These are phyloP conservation scores for Leucania comma DNA, from an alignment of 2,888 invertebrate genomes.

Conservation along the genomic window DNA sequence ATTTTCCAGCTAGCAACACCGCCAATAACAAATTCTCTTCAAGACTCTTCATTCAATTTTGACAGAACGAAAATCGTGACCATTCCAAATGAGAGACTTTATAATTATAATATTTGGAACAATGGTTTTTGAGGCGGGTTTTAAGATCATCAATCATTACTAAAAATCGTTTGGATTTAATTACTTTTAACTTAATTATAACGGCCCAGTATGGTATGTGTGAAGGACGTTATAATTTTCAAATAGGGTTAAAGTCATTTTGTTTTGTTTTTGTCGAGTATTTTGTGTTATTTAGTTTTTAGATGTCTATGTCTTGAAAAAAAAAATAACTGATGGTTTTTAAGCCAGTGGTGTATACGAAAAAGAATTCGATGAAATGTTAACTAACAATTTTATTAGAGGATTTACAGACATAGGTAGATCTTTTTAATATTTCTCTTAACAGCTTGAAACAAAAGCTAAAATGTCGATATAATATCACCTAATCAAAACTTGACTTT, in stretches of 20 bases:
- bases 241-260: constrained; percentile 14
- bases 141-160: constrained; percentile 66
- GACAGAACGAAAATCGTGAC: constrained; percentile 54
- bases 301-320: too few species aligned
- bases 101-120: constrained; percentile 69
- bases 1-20: constrained; percentile 18
- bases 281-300: constrained; percentile 6
- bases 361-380: too few species aligned
- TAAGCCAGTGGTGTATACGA: too few species aligned
- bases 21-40: background rate
- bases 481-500: too few species aligned
- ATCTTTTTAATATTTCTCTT: too few species aligned
- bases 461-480: too few species aligned
- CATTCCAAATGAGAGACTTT: constrained; percentile 33
- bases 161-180: constrained; percentile 66
- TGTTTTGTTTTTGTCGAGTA: background rate
- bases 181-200: constrained; percentile 76
- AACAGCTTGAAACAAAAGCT: too few species aligned
- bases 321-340: too few species aligned
- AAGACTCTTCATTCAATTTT: constrained; percentile 33
- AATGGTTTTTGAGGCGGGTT: constrained; percentile 60
- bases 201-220: constrained; percentile 57
- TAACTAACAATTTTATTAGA: too few species aligned
- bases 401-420: too few species aligned
- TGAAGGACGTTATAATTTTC: constrained; percentile 37